These are phyloP conservation scores for Dasypogon diadema DNA, from an alignment of 2,888 invertebrate species.

Conservation along the genomic window DNA sequence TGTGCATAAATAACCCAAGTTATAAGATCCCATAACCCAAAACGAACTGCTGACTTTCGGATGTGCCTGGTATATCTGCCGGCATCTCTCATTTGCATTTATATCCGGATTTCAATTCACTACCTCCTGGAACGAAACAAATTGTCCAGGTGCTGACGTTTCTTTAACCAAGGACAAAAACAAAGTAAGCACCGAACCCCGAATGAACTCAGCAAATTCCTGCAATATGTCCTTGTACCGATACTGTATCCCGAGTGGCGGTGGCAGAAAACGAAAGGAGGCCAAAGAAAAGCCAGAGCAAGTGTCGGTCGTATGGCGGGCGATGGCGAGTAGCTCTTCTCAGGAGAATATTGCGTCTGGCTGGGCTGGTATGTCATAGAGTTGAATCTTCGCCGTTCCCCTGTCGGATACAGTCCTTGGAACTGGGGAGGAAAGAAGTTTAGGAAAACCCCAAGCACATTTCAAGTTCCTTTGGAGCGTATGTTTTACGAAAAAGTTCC, in stretches of 20 bases:
- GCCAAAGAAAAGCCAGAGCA: not conserved
- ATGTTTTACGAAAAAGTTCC: slow-evolving; percentile 32
- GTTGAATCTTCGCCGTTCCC: not conserved
- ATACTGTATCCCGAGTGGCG: too few relatives aligned
- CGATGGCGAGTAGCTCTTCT: not conserved
- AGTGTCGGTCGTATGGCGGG: not conserved
- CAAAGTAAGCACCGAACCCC: not conserved
- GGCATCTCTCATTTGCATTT: slow-evolving; percentile 45
- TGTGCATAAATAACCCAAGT: slow-evolving; percentile 43
- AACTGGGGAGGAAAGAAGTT: slow-evolving; percentile 4
- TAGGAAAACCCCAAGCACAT: slow-evolving; percentile 1
- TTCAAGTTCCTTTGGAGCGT: slow-evolving; percentile 20
- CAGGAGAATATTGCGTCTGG: not conserved
- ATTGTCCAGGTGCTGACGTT: slow-evolving; percentile 48
- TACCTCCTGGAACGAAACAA: slow-evolving; percentile 39
- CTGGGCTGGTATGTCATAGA: not conserved
- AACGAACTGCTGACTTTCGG: slow-evolving; percentile 44
- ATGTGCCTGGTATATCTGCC: not conserved
- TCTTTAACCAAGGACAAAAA: slow-evolving; percentile 14
- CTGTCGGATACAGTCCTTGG: not conserved
- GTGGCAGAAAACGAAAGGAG: not conserved
- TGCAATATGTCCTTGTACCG: not conserved
- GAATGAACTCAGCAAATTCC: slow-evolving; percentile 11
- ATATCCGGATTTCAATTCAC: slow-evolving; percentile 48
- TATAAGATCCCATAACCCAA: slow-evolving; percentile 46